Conservation (phyloP, 2,888 invertebrate genomes). For the Rhorus exstirpatorius region DNA sequence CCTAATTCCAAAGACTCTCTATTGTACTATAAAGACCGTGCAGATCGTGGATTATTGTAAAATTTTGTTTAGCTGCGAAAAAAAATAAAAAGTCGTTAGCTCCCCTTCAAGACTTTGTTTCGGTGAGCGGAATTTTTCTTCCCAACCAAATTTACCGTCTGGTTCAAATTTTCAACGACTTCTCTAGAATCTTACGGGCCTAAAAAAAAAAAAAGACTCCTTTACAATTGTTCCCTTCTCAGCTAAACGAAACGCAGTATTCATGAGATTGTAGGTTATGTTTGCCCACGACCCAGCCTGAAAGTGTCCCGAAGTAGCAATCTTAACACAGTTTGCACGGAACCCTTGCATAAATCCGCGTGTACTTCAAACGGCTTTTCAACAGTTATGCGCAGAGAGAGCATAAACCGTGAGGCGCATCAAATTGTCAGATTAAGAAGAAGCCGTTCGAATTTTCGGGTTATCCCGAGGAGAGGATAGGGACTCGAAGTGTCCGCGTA, state of each 20-base stretch:
- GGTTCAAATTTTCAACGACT: too few species aligned
- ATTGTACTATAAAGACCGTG: too few species aligned
- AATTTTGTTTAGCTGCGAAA: too few species aligned
- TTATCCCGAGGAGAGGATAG: neutral
- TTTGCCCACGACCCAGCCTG: neutral
- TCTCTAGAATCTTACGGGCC: neutral
- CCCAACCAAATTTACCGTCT: too few species aligned
- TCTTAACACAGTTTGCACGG: neutral
- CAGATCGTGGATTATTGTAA: too few species aligned
- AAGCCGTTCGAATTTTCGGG: constrained; percentile 18
- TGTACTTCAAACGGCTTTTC: constrained; percentile 12
- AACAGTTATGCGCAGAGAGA: neutral
- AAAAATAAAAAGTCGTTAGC: too few species aligned
- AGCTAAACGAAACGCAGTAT: neutral
- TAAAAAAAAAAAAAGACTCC: neutral
- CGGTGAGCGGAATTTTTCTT: too few species aligned
- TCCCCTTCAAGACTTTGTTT: too few species aligned
- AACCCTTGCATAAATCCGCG: neutral
- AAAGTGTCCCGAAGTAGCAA: neutral
- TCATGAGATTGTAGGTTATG: constrained; percentile 1
- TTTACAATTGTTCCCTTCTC: neutral
- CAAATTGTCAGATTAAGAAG: constrained; percentile 2
- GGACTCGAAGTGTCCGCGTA: neutral
- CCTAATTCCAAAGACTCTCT: too few species aligned
- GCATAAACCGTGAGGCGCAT: neutral